Conservation (phyloP, 2,888 invertebrate genomes). For the Tridacna gigas region DNA sequence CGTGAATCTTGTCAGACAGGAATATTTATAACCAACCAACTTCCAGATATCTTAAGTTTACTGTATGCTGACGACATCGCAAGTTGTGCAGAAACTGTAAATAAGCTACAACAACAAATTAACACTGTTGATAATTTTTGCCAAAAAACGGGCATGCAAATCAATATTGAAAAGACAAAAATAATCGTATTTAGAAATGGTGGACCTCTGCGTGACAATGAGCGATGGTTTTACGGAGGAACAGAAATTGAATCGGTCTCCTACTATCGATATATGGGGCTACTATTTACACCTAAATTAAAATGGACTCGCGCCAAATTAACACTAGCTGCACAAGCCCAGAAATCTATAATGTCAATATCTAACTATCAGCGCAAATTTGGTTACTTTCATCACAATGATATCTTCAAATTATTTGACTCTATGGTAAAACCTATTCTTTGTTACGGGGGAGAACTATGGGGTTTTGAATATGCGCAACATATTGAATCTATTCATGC, state of each 20-base stretch:
- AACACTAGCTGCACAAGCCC: constrained; percentile 20
- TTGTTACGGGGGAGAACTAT: constrained; percentile 16
- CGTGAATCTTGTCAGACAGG: neutral
- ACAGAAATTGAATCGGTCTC: constrained; percentile 9
- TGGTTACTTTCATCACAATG: neutral
- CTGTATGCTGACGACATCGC: constrained; percentile 20
- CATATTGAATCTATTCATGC: neutral
- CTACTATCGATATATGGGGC: constrained; percentile 12
- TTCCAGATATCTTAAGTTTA: constrained; percentile 11
- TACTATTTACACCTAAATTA: constrained; percentile 18
- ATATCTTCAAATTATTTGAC: constrained; percentile 25
- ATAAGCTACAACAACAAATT: constrained; percentile 25
- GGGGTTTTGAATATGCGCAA: constrained; percentile 19
- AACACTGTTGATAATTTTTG: constrained; percentile 21
- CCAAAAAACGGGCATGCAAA: constrained; percentile 12
- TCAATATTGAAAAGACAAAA: constrained; percentile 8
- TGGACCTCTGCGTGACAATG: constrained; percentile 11
- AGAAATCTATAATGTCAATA: constrained; percentile 1
- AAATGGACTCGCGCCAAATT: constrained; percentile 5
- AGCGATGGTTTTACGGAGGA: constrained; percentile 8
- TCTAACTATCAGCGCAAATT: neutral
- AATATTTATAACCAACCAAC: constrained; percentile 17
- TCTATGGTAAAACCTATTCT: constrained; percentile 16
- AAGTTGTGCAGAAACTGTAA: constrained; percentile 14
- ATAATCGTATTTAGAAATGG: constrained; percentile 16